These are phyloP conservation scores for Parauchenoglanis ngamensis DNA, from an alignment of 2,797 vertebrate species.

Conservation along the genomic window DNA sequence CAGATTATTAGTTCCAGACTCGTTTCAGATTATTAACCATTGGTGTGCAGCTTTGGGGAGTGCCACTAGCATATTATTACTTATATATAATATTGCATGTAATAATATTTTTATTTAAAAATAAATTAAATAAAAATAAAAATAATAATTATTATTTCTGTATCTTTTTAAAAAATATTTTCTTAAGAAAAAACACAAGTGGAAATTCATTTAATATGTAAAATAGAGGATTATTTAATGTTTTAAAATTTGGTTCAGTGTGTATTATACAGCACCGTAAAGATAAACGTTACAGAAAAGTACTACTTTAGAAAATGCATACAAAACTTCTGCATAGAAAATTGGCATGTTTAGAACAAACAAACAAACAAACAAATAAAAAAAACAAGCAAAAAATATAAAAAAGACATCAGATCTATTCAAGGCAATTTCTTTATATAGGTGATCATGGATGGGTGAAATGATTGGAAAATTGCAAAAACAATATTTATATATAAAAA, in stretches of 20 bases:
- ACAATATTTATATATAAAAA: conserved; percentile 5
- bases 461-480: conserved; percentile 1
- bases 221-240: background rate
- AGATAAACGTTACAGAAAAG: background rate
- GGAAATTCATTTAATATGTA: background rate
- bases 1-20: too few species aligned
- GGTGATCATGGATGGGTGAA: background rate
- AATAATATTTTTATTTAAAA: too few species aligned
- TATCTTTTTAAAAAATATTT: background rate
- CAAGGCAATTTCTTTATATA: background rate
- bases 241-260: background rate
- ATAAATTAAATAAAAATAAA: too few species aligned
- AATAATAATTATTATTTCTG: too few species aligned
- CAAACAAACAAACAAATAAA: conserved; percentile 26
- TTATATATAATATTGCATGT: too few species aligned
- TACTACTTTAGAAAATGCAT: conserved; percentile 50
- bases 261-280: conserved; percentile 20
- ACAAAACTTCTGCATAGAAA: conserved; percentile 64
- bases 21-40: background rate
- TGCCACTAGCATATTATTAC: too few species aligned
- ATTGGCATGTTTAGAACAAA: conserved; percentile 59
- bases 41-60: background rate
- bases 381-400: background rate
- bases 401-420: background rate
- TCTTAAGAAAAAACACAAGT: background rate